These are phyloP conservation scores for Micronisus gabar DNA, from an alignment of 2,113 vertebrate species.

Conservation along the genomic window DNA sequence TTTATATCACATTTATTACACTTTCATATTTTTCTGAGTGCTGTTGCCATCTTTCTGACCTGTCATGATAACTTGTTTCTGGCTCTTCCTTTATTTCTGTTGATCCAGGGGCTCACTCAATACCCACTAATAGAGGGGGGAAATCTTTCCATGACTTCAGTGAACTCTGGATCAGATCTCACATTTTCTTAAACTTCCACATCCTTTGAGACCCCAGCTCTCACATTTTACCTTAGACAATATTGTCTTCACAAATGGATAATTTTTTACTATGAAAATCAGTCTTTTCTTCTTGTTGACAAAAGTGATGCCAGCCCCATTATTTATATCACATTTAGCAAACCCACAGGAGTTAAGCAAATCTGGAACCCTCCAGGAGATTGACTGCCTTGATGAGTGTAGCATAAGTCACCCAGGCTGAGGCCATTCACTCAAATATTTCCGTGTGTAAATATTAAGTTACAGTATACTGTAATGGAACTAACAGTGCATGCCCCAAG, in stretches of 20 bases:
- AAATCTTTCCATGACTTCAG: constrained; percentile 25
- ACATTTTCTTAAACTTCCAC: constrained; percentile 11
- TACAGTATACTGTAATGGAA: constrained; percentile 54
- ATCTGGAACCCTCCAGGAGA: constrained; percentile 45
- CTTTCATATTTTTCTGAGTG: neutral
- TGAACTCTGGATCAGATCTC: constrained; percentile 19
- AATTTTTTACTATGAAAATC: constrained; percentile 7
- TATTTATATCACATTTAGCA: constrained; percentile 41
- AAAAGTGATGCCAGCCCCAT: neutral
- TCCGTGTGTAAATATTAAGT: constrained; percentile 54
- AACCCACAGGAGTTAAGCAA: constrained; percentile 36
- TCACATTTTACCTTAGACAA: constrained; percentile 24
- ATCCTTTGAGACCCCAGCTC: constrained; percentile 38
- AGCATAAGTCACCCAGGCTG: constrained; percentile 45
- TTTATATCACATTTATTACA: neutral
- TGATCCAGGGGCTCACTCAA: neutral
- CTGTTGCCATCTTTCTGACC: neutral
- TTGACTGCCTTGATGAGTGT: constrained; percentile 49
- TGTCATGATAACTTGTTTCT: constrained; percentile 10
- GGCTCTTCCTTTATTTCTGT: neutral
- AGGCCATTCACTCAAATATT: constrained; percentile 45
- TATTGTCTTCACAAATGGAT: constrained; percentile 22
- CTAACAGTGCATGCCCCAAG: constrained; percentile 34
- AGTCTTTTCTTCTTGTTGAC: constrained; percentile 3
- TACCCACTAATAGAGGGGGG: neutral